Percentiles rank a stretch among this genome's conserved stretches.
Conservation (phyloP, 2,113 vertebrate species). For the Istiophorus platypterus region DNA sequence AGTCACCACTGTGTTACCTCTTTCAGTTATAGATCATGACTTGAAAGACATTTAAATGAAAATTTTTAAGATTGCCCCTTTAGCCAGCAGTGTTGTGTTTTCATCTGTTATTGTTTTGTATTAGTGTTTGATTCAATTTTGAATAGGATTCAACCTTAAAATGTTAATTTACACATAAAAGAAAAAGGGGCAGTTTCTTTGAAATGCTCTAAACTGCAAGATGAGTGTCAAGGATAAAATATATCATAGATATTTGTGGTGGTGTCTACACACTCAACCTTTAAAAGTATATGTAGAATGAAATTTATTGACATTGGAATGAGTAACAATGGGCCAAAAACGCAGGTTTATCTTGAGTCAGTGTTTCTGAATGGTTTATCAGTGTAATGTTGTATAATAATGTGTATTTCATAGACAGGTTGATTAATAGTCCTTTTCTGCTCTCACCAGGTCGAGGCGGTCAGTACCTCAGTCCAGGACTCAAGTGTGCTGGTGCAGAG, state of each 20-base stretch:
- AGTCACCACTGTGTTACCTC: no score
- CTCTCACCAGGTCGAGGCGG: slow-evolving; percentile 94
- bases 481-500: slow-evolving; percentile 98
- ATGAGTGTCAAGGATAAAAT: not conserved
- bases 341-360: not conserved
- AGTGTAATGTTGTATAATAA: not conserved
- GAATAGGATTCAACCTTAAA: not conserved
- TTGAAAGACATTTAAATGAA: no score
- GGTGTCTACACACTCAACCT: not conserved
- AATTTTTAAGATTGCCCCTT: no score
- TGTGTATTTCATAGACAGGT: not conserved
- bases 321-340: not conserved
- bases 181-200: not conserved
- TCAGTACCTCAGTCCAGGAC: slow-evolving; percentile 97
- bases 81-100: not conserved
- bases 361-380: not conserved
- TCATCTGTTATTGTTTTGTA: not conserved
- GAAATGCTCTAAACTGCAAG: not conserved
- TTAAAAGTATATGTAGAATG: not conserved
- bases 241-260: not conserved
- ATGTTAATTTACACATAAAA: not conserved
- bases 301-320: not conserved
- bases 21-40: no score
- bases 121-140: not conserved
- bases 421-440: not conserved